A percentile compares a stretch with the other conserved stretches of the same genome.
These are phyloP conservation scores for Schrankia costaestrigalis DNA, from an alignment of 2,888 invertebrate genomes.

Conservation along the genomic window DNA sequence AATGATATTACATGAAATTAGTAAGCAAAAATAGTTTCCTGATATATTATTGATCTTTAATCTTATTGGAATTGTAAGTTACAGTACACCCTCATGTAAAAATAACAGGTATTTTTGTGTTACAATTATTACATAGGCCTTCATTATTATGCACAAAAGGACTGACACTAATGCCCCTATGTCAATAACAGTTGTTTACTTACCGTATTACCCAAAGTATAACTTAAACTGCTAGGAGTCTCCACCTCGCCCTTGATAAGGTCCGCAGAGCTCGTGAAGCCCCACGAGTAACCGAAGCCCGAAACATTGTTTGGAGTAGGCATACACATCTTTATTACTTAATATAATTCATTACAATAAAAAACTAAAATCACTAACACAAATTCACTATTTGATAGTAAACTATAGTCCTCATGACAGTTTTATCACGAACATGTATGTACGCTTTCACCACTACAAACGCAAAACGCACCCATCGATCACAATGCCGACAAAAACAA, in stretches of 20 bases:
- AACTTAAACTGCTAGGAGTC: slow-evolving; percentile 74
- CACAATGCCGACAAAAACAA: slow-evolving; percentile 56
- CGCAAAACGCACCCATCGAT: slow-evolving; percentile 70
- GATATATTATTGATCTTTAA: too few species aligned
- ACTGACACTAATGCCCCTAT: too few species aligned
- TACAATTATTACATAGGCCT: too few species aligned
- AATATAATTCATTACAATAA: slow-evolving; percentile 47
- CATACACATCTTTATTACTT: slow-evolving; percentile 73
- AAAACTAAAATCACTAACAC: slow-evolving; percentile 68
- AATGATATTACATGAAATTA: too few species aligned
- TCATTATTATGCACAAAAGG: too few species aligned
- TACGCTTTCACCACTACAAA: slow-evolving; percentile 77
- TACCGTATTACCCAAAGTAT: slow-evolving; percentile 75
- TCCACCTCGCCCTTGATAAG: slow-evolving; percentile 76
- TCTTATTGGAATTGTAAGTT: too few species aligned
- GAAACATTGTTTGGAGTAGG: slow-evolving; percentile 78
- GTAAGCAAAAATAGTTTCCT: too few species aligned
- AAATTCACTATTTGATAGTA: slow-evolving; percentile 72
- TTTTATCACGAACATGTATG: slow-evolving; percentile 72
- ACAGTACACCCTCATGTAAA: too few species aligned
- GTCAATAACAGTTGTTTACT: too few species aligned
- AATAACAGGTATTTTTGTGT: too few species aligned
- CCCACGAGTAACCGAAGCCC: slow-evolving; percentile 78
- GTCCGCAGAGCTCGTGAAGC: slow-evolving; percentile 73
- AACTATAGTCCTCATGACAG: slow-evolving; percentile 76